phyloP scores from a whole-genome alignment of 1,140 invertebrate species.

The Drosophila prosaltans region DNA sequence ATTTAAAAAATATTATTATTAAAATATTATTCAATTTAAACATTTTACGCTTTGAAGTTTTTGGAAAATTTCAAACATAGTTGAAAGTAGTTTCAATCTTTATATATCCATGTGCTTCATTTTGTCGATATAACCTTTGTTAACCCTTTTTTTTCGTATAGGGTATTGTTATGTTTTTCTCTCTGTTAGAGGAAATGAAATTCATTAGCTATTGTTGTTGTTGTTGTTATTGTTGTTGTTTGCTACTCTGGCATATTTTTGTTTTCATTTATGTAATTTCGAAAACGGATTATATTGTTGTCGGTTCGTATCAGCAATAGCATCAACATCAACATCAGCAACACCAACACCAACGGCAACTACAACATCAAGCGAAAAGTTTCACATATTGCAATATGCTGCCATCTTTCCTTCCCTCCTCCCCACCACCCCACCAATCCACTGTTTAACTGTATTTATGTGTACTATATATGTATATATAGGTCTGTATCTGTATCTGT shows the following conservation, averaged over 20 bases:
- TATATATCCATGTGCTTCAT: no score
- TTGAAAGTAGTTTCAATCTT: no score
- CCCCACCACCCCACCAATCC: neutral
- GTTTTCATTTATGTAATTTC: slow-evolving; percentile 51
- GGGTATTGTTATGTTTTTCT: neutral
- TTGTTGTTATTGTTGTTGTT: neutral
- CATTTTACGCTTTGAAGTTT: no score
- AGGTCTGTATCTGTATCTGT: neutral
- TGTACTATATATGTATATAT: no score
- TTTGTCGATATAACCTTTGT: no score
- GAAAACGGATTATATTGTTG: slow-evolving; percentile 48
- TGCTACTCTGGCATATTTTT: slow-evolving; percentile 5
- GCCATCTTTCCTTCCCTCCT: neutral
- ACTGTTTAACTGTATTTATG: no score
- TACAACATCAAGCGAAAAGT: neutral
- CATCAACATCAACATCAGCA: neutral
- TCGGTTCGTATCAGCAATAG: no score
- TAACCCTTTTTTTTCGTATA: neutral
- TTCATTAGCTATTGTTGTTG: slow-evolving; percentile 13
- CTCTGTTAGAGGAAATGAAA: slow-evolving; percentile 27
- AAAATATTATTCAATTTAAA: no score
- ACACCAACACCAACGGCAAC: neutral
- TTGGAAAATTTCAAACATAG: no score
- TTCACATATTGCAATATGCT: neutral
- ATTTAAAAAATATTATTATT: no score